Evolutionary conservation across 1,140 invertebrate genomes (phyloP).

Genomic region (Cydia fagiglandana): DNA sequence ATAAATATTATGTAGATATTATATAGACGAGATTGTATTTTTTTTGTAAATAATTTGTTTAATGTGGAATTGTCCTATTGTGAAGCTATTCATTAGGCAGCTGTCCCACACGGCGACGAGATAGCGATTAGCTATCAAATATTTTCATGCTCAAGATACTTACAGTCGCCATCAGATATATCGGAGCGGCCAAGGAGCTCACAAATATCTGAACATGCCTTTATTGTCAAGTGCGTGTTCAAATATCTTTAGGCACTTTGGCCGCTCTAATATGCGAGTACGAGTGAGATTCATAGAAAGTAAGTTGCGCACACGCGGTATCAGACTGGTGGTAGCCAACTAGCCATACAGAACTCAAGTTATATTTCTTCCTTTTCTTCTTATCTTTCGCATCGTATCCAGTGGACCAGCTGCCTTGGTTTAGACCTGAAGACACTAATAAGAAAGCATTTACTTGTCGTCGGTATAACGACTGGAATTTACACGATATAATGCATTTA

Average conservation of each 20-base stretch:
- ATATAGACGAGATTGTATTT: constrained; percentile 34
- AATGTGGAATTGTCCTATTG: constrained; percentile 63
- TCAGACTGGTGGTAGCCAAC: no score
- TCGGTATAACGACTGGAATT: constrained; percentile 1
- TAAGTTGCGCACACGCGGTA: no score
- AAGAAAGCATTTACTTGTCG: constrained; percentile 62
- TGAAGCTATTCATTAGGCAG: constrained; percentile 34
- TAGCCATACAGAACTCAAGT: no score
- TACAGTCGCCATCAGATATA: no score
- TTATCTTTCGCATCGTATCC: neutral
- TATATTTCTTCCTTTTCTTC: neutral
- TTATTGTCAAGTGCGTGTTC: no score
- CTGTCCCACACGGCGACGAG: neutral
- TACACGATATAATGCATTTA: constrained; percentile 15
- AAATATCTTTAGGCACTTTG: no score
- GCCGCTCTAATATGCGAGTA: no score
- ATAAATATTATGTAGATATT: constrained; percentile 14
- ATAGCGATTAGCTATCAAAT: neutral
- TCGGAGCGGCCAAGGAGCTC: no score
- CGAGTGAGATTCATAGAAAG: no score
- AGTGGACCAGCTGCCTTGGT: neutral
- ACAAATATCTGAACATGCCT: no score
- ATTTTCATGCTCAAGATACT: no score
- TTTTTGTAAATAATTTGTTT: constrained; percentile 72
- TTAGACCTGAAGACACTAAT: neutral